Percentiles rank a stretch among this genome's conserved stretches.
These are phyloP conservation scores for Nesogale talazaci DNA, from an alignment of 2,113 vertebrate genomes.

Conservation along the genomic window DNA sequence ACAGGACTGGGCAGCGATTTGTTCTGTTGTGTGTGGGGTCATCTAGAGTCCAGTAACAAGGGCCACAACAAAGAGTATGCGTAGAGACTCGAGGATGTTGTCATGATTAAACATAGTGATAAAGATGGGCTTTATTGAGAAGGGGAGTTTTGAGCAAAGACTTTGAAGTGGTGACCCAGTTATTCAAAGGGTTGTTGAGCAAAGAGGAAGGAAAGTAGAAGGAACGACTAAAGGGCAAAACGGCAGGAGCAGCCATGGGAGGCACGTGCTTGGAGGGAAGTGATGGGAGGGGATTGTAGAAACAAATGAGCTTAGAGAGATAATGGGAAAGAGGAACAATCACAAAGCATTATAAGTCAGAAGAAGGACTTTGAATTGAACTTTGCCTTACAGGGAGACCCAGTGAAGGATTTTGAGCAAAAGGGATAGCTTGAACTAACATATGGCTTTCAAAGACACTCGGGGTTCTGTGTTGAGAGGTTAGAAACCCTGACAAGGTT, in stretches of 20 bases:
- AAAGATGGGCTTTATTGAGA: background rate
- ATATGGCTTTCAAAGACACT: background rate
- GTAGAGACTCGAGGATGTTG: background rate
- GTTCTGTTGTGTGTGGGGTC: background rate
- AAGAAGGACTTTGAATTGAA: background rate
- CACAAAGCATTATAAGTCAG: too few relatives aligned
- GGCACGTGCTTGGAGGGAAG: background rate
- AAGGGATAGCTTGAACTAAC: background rate
- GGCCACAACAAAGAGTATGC: background rate
- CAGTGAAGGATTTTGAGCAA: background rate
- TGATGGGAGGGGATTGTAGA: background rate
- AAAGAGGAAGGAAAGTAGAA: background rate
- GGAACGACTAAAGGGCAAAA: accelerated
- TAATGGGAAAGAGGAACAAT: too few relatives aligned
- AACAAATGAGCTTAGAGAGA: background rate
- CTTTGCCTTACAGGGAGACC: background rate
- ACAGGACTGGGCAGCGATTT: background rate
- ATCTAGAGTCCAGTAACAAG: background rate
- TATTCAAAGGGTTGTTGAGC: background rate
- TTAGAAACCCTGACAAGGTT: constrained; percentile 11
- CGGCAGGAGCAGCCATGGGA: background rate
- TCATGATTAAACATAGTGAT: background rate
- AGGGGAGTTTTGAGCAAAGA: background rate
- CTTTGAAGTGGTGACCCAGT: background rate
- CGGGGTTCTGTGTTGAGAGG: background rate